phyloP scores from a whole-genome alignment of 2,113 vertebrate genomes.

The Tor tambroides region DNA sequence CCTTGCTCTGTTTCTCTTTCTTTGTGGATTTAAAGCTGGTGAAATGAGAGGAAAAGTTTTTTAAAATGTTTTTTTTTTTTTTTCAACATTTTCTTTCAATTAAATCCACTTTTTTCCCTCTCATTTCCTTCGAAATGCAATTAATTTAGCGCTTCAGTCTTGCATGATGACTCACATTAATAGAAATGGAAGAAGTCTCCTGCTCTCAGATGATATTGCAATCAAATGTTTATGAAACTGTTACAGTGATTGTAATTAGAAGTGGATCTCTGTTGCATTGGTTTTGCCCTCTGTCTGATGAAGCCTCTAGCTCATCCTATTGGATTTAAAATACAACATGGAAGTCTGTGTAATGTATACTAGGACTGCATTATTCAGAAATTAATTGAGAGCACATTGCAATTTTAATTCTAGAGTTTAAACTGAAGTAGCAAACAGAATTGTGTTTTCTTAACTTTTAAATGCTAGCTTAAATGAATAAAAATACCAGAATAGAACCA shows the following conservation, averaged over 20 bases:
- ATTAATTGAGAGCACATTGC: neutral
- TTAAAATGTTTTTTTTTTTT: constrained; percentile 58
- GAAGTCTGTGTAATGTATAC: neutral
- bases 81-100: constrained; percentile 47
- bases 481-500: too few relatives aligned
- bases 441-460: too few relatives aligned
- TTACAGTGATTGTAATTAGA: constrained; percentile 4
- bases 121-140: constrained; percentile 12
- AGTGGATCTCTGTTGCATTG: constrained; percentile 24
- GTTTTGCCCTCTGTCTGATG: neutral
- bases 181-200: constrained; percentile 57
- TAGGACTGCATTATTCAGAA: neutral
- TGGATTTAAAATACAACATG: neutral
- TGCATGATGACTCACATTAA: constrained; percentile 59
- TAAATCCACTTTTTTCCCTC: constrained; percentile 49
- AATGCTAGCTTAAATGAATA: too few relatives aligned
- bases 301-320: neutral
- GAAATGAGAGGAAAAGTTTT: constrained; percentile 65
- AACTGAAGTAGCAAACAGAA: neutral
- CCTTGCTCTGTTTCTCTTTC: neutral
- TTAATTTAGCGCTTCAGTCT: constrained; percentile 21
- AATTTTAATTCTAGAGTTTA: neutral
- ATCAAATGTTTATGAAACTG: constrained; percentile 44
- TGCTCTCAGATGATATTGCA: constrained; percentile 28
- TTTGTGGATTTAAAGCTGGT: constrained; percentile 55